Percentiles rank a stretch among this genome's conserved stretches.
These are phyloP conservation scores for Aythya baeri DNA, from an alignment of 2,113 vertebrate species.

Conservation along the genomic window DNA sequence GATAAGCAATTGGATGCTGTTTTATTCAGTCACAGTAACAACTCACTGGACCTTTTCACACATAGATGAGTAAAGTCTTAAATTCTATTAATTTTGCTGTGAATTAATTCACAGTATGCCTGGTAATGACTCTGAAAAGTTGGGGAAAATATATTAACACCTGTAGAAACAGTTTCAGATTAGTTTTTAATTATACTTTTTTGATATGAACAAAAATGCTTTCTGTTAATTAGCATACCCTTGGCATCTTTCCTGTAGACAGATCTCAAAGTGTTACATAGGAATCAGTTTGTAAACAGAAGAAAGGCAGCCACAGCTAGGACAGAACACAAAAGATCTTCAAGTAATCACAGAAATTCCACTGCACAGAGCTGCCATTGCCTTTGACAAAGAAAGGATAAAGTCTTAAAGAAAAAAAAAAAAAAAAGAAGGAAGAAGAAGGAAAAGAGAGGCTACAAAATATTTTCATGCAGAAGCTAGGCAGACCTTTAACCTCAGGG, in stretches of 20 bases:
- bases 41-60: background rate
- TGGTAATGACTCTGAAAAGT: background rate
- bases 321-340: background rate
- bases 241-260: background rate
- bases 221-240: background rate
- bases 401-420: background rate
- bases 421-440: rapidly evolving
- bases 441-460: background rate
- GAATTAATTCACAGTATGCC: background rate
- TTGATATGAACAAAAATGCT: background rate
- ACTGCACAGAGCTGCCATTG: background rate
- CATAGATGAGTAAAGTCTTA: background rate
- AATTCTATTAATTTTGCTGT: background rate
- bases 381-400: background rate
- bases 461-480: background rate
- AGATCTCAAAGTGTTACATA: background rate
- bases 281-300: background rate
- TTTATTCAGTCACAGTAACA: background rate
- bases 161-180: background rate
- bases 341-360: background rate
- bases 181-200: background rate
- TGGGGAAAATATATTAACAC: background rate
- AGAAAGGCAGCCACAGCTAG: background rate
- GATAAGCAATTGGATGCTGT: background rate
- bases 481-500: background rate